Percentiles rank a stretch among this genome's conserved stretches.
These are phyloP conservation scores for Coptotermes formosanus DNA, from an alignment of 1,140 invertebrate genomes.

Conservation along the genomic window DNA sequence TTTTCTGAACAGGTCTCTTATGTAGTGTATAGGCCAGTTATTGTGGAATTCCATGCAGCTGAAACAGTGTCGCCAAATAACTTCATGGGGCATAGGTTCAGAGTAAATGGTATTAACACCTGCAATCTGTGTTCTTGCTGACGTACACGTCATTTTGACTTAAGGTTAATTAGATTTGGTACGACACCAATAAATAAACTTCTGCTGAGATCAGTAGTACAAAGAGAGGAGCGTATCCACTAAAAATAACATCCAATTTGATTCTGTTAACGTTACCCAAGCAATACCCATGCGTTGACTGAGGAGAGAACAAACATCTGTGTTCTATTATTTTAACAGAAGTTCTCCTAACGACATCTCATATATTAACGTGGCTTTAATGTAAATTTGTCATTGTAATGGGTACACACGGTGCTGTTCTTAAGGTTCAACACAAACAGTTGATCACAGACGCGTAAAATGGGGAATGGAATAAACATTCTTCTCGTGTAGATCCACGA, in stretches of 20 bases:
- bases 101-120: too few species aligned
- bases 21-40: too few species aligned
- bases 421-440: background rate
- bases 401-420: background rate
- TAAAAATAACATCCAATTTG: constrained; percentile 4
- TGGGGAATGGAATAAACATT: background rate
- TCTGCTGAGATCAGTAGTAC: background rate
- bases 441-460: background rate
- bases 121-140: too few species aligned
- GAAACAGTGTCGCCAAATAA: too few species aligned
- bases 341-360: background rate
- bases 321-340: background rate
- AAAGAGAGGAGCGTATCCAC: background rate
- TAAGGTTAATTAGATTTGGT: background rate
- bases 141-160: background rate
- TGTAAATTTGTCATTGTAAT: constrained; percentile 14
- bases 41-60: too few species aligned
- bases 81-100: too few species aligned
- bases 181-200: constrained; percentile 2
- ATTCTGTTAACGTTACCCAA: background rate
- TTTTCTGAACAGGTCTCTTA: too few species aligned
- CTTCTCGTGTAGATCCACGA: too few species aligned
- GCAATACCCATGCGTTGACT: background rate
- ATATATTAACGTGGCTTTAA: constrained; percentile 14
- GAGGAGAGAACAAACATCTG: background rate